Percentiles rank a stretch among this genome's conserved stretches.
phyloP scores from a whole-genome alignment of 2,113 vertebrate species.

The Alligator sinensis region DNA sequence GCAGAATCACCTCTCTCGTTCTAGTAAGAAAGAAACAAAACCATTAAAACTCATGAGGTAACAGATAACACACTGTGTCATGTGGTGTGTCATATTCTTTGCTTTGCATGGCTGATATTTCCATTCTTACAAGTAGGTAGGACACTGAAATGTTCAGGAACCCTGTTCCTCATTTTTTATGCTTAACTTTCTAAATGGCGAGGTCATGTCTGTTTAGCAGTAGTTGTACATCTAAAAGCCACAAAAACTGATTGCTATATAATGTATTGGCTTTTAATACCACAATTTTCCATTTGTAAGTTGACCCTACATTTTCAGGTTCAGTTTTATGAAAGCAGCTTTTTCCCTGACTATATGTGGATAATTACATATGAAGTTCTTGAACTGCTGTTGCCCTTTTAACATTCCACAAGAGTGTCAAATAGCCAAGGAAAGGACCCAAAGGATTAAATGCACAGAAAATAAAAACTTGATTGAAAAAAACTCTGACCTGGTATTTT shows the following conservation, averaged over 20 bases:
- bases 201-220: not conserved
- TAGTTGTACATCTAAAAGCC: not conserved
- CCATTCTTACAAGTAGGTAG: not conserved
- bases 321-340: too few species aligned
- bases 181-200: not conserved
- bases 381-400: too few species aligned
- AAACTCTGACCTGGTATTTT: too few species aligned
- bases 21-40: slow-evolving; percentile 70
- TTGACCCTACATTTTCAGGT: too few species aligned
- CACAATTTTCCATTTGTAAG: too few species aligned
- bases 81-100: not conserved
- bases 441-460: too few species aligned
- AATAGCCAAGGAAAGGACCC: too few species aligned
- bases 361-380: too few species aligned
- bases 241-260: not conserved
- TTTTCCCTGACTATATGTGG: too few species aligned
- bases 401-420: too few species aligned
- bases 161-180: not conserved
- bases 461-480: too few species aligned
- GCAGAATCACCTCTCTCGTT: slow-evolving; percentile 92
- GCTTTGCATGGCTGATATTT: not conserved
- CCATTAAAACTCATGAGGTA: not conserved
- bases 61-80: not conserved
- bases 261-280: too few species aligned
- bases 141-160: not conserved